Base-by-base conservation (phyloP, 2,888 invertebrate genomes). In the Sylvicola cinctus region DNA sequence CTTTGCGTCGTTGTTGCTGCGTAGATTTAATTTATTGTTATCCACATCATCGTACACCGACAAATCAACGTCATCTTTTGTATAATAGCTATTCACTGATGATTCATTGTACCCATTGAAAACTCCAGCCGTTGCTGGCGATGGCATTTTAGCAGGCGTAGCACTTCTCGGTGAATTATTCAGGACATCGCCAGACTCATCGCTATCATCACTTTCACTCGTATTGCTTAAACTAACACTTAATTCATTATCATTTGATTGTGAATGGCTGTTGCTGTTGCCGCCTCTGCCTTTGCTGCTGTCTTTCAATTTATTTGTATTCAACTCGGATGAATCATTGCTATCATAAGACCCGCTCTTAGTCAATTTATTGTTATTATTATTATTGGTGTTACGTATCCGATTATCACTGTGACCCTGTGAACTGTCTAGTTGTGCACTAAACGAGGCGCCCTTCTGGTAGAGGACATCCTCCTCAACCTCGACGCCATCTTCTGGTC, bases 401-500 rank as follows among this genome's bases (percentile, higher is more conserved):
- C 27, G 16, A 16, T 12, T 17, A 25, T 20, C 28, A 29, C 26
- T 36, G 16, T 32, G 29, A n/a, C 39, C 37, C 33, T 49, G 43
- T 35, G 63, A 62, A 46, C 62, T 55, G 49, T 69, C 70, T 52
- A 76, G 61, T 55, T 77, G 75, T 23, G 76, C 78, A 42, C 77
- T 77, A 55, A 80, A 74, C 33, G 76, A 75, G 3, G 74, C 77
- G 46, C 77, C 79, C 55, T 77, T 79, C 55, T 78, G 76, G 47
- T 76, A 76, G 26, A 79, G 58, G 38, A 79, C 69, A 52, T 76
- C 76, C 50, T 70, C 72, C 46, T 68, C 70, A 33, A 65, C 61
- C 44, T 68, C 65, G 26, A 51, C 43, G 2, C 55, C 51, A 29
- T 53, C 51, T 34, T 68, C 68, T 36, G 68, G 61, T 46, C 63